phyloP scores from a whole-genome alignment of 2,797 vertebrate genomes.

The Sphaeramia orbicularis region DNA sequence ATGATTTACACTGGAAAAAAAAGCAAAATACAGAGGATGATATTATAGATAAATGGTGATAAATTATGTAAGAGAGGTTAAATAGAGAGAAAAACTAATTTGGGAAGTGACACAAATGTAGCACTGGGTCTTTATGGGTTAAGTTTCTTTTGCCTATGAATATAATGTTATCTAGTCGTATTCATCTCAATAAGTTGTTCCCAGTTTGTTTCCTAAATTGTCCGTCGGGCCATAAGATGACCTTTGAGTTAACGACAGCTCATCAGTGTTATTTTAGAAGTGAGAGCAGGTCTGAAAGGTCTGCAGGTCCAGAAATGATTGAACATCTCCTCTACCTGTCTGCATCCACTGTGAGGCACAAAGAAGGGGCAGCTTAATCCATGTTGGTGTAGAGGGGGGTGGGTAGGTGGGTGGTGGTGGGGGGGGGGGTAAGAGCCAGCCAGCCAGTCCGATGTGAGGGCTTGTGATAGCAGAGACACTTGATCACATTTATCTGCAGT shows the following conservation, averaged over 20 bases:
- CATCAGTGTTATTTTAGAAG: constrained; percentile 41
- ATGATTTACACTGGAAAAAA: too few species aligned
- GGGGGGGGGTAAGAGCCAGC: too few species aligned
- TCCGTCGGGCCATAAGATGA: constrained; percentile 26
- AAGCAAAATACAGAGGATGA: too few species aligned
- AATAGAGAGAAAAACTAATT: too few species aligned
- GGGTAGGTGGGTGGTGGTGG: too few species aligned
- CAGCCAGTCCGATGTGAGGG: constrained; percentile 74
- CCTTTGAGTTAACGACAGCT: constrained; percentile 40
- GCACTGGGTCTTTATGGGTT: too few species aligned
- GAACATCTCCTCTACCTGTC: constrained; percentile 64
- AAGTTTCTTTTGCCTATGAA: background rate
- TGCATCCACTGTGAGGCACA: constrained; percentile 64
- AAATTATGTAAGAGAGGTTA: too few species aligned
- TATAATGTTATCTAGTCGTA: background rate
- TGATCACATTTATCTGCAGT: constrained; percentile 92
- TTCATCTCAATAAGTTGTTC: constrained; percentile 19
- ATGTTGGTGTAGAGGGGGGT: constrained; percentile 42
- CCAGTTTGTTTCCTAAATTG: constrained; percentile 31
- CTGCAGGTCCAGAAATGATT: constrained; percentile 31
- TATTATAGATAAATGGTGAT: too few species aligned
- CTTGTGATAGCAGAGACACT: constrained; percentile 86
- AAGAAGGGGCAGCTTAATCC: constrained; percentile 71
- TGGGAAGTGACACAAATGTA: too few species aligned
- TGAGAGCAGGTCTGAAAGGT: constrained; percentile 49